Base-by-base conservation (phyloP, 2,888 invertebrate genomes). In the Eupithecia centaureata region DNA sequence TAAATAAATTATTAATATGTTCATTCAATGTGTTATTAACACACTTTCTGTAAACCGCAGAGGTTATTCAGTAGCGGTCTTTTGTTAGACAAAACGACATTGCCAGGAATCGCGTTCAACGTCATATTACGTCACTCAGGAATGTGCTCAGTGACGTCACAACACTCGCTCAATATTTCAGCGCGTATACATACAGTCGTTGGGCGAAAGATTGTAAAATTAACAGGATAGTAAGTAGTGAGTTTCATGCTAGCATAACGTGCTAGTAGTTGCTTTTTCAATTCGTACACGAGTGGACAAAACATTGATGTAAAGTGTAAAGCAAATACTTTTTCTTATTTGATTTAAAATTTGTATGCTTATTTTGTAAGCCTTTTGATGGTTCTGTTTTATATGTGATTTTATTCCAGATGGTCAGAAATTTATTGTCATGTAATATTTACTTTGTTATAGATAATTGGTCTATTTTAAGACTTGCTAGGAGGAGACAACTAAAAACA, bases 151-250 rank as follows among this genome's bases (percentile, higher is more conserved):
- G 67, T 73, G 76, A 76, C 74, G 76, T 74, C 73, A 76, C 42
- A 65, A n/a, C 67, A 58, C 66, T 59, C 72, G 73, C 70, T 72
- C 73, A 70, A 76, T 76, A 74, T 62, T 63, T 71, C 68, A 70
- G 47, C 65, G 13, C 64, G 22, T 60, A 64, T 63, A 59, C 35
- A 57, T 35, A 58, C 68, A 27, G 65, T 65, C 38, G 63, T 63
- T 52, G 51, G 25, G 47, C 30, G 60, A 27, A 57, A 57, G 25
- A 18, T 30, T 60, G 56, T 18, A 57, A 56, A 68, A 62, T 38
- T 65, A 65, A 57, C 57, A 15, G 32, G 57, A 57, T 30, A 32
- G 27, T 28, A 18, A n/a, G 28, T 30, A 8, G 32, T 18, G n/a
- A 18, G 42, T 47, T 47, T 47, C 12, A 42, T 8, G 47, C 7